phyloP scores from a whole-genome alignment of 2,888 invertebrate genomes.

The Idaea straminata region DNA sequence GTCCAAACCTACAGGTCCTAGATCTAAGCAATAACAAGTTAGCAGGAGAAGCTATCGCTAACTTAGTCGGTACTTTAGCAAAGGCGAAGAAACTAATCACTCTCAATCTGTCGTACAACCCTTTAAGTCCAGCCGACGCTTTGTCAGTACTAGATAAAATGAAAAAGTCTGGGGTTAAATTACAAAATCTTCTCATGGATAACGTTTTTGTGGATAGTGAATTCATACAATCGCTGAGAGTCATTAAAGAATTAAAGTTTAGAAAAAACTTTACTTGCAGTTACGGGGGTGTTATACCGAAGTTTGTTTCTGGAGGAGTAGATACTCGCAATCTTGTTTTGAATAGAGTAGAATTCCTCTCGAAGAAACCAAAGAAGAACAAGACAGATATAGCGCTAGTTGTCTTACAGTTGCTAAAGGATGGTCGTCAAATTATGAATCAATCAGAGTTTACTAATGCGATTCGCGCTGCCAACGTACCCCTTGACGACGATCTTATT shows the following conservation, averaged over 20 bases:
- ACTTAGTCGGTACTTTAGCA: constrained; percentile 31
- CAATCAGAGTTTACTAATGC: constrained; percentile 37
- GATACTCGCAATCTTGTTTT: constrained; percentile 52
- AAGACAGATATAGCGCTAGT: constrained; percentile 47
- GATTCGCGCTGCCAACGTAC: constrained; percentile 31
- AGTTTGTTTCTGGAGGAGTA: constrained; percentile 30
- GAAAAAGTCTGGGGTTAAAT: constrained; percentile 35
- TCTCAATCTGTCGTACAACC: constrained; percentile 56
- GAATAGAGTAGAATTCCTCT: constrained; percentile 48
- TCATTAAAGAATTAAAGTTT: constrained; percentile 33
- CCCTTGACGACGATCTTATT: constrained; percentile 44
- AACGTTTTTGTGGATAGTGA: constrained; percentile 44
- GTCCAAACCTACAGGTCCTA: constrained; percentile 40
- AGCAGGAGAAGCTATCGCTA: constrained; percentile 37
- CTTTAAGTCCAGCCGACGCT: constrained; percentile 48
- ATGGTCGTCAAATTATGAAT: constrained; percentile 33
- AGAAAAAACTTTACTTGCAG: constrained; percentile 41
- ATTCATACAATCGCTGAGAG: constrained; percentile 38
- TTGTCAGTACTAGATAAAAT: constrained; percentile 41
- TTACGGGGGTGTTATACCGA: constrained; percentile 41
- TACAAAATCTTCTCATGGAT: constrained; percentile 48
- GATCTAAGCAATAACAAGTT: constrained; percentile 56
- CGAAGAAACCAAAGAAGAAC: constrained; percentile 41
- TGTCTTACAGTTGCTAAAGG: constrained; percentile 44
- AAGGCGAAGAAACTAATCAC: constrained; percentile 45